Evolutionary conservation across 2,888 invertebrate genomes (phyloP).

Genomic region (Pocota personata): DNA sequence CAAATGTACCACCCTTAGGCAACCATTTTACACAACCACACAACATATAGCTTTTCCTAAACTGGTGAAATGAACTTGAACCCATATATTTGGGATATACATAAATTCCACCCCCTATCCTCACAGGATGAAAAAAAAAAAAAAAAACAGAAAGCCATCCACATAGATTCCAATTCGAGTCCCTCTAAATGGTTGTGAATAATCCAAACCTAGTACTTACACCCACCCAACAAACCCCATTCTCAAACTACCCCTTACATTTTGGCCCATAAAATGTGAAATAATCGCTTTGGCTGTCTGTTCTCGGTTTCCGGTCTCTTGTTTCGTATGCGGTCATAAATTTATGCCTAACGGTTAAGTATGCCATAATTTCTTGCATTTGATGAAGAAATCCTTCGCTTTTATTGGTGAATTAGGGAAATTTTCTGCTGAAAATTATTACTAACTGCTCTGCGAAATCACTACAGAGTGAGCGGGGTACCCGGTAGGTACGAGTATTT

Average conservation of each 20-base stretch:
- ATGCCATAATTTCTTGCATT: constrained; percentile 44
- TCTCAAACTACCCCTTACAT: too few species aligned
- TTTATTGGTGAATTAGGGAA: constrained; percentile 32
- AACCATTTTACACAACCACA: constrained; percentile 41
- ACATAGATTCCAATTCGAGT: constrained; percentile 5
- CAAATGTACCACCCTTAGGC: background rate
- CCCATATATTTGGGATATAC: constrained; percentile 39
- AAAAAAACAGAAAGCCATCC: background rate
- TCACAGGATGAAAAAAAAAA: background rate
- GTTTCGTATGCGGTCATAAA: constrained; percentile 37
- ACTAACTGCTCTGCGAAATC: background rate
- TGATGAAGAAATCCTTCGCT: constrained; percentile 24
- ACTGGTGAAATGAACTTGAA: constrained; percentile 51
- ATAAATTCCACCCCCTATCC: constrained; percentile 7
- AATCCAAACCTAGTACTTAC: constrained; percentile 3
- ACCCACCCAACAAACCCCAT: background rate
- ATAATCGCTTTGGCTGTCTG: constrained; percentile 62
- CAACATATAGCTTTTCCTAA: constrained; percentile 9
- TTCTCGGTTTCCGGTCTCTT: constrained; percentile 47
- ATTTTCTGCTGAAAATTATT: constrained; percentile 6
- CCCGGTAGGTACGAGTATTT: background rate
- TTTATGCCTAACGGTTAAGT: constrained; percentile 58
- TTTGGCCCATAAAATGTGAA: constrained; percentile 60
- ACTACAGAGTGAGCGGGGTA: background rate
- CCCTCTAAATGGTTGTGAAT: constrained; percentile 21